Evolutionary conservation across 2,113 vertebrate species (phyloP), one percentile per base, ranked within the genome.

Genomic region (Boleophthalmus pectinirostris): DNA sequence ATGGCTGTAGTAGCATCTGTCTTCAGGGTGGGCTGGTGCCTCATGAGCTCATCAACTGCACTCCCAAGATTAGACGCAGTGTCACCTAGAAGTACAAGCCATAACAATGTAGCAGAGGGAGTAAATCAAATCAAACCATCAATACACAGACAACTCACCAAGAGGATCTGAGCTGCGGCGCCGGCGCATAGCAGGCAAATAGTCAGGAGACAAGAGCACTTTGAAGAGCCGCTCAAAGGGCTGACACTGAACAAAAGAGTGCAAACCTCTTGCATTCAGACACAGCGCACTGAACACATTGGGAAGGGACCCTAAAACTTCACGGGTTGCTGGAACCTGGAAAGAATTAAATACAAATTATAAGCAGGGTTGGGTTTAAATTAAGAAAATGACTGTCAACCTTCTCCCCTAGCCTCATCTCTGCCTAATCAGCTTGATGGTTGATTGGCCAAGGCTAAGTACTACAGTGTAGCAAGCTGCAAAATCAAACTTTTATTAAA

Each of bases 271-370:
- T 20, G 97, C 96, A 77, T 98, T 98, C 81, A 98, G 92, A 89
- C 97, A 98, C 77, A 98, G 94, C 18, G 97, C 97, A 74, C 96
- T 97, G 92, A 98, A 98, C 69, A 98, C 97, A 84, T 98, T 98
- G 69, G 97, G 97, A 14, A 98, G 93, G 0, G 97, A 98, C 61
- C 97, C 97, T 82, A 98, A 90, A 60, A 98, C 97, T 91, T 98
- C 97, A 56, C 97, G 92, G 9, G 97, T 98, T 43, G 97, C 97
- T 25, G 97, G 97, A 76, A 98, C 96, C 96, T 98, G 81, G 74
- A 77, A 80, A 80, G 2, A 58, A 58, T 58, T 15, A 24, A 58
- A 58, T 24, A 2, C 12, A 85, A 74, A 76, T 11, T 35, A 47
- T 67, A 49, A 33, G 38, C 0, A 66, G 21, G 2, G 35, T 23